Evolutionary conservation across 2,113 vertebrate genomes (phyloP).

Genomic region (Seriola rivoliana): DNA sequence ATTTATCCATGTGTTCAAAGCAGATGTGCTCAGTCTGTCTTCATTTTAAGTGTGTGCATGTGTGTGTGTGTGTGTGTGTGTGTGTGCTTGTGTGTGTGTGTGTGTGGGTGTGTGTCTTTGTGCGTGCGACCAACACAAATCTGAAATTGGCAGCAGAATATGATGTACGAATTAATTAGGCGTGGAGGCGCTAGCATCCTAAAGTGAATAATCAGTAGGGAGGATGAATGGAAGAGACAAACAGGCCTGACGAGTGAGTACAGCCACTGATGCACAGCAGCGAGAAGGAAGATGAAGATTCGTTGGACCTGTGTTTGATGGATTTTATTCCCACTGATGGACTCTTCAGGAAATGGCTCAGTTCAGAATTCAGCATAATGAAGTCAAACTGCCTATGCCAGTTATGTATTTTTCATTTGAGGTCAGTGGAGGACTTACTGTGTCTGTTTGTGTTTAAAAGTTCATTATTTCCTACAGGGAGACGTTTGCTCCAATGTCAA

Average conservation of each 20-base stretch:
- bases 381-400: slow-evolving; percentile 41
- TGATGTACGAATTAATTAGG: slow-evolving; percentile 68
- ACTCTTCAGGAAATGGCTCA: slow-evolving; percentile 51
- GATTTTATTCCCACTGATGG: slow-evolving; percentile 61
- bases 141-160: slow-evolving; percentile 66
- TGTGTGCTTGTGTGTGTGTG: background rate
- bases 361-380: slow-evolving; percentile 60
- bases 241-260: slow-evolving; percentile 59
- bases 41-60: background rate
- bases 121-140: slow-evolving; percentile 39
- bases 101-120: slow-evolving; percentile 10
- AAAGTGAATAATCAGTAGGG: slow-evolving; percentile 67
- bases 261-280: slow-evolving; percentile 59
- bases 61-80: slow-evolving; percentile 5
- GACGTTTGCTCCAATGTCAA: slow-evolving; percentile 9
- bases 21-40: slow-evolving; percentile 40
- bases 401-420: slow-evolving; percentile 12
- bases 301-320: slow-evolving; percentile 55
- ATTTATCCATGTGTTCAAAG: slow-evolving; percentile 40
- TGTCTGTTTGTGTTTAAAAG: slow-evolving; percentile 42
- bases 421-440: slow-evolving; percentile 5
- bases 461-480: slow-evolving; percentile 30
- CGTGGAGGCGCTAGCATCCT: slow-evolving; percentile 58
- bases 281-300: slow-evolving; percentile 39
- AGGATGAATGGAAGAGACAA: slow-evolving; percentile 64